phyloP scores from a whole-genome alignment of 2,888 invertebrate species.

The Syritta pipiens region DNA sequence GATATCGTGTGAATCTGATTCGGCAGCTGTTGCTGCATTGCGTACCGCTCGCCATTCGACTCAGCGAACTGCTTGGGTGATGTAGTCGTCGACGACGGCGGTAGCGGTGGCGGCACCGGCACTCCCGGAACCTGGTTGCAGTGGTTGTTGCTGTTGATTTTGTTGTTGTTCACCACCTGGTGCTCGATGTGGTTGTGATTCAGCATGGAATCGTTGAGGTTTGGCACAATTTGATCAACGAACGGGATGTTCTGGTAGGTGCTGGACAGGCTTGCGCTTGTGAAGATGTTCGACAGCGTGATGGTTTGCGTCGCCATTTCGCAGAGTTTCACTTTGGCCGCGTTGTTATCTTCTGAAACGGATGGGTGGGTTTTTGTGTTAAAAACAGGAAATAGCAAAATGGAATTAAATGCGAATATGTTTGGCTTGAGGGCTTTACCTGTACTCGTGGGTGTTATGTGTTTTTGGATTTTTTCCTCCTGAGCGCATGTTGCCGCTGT shows the following conservation, averaged over 20 bases:
- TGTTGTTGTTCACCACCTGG: slow-evolving; percentile 78
- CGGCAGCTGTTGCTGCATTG: slow-evolving; percentile 32
- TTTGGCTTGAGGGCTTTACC: slow-evolving; percentile 73
- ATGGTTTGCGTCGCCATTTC: slow-evolving; percentile 80
- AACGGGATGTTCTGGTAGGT: slow-evolving; percentile 77
- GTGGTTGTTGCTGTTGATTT: slow-evolving; percentile 77
- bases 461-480: slow-evolving; percentile 84
- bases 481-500: slow-evolving; percentile 85
- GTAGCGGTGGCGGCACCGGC: slow-evolving; percentile 8
- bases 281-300: slow-evolving; percentile 77
- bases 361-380: too few species aligned
- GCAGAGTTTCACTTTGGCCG: slow-evolving; percentile 76
- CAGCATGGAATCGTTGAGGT: slow-evolving; percentile 70
- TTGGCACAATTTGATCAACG: slow-evolving; percentile 79
- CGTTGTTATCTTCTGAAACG: slow-evolving; percentile 70
- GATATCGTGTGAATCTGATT: slow-evolving; percentile 64
- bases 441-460: slow-evolving; percentile 81
- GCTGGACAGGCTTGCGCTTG: slow-evolving; percentile 75
- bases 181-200: slow-evolving; percentile 68
- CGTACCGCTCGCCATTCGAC: slow-evolving; percentile 19
- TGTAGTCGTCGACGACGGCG: slow-evolving; percentile 26
- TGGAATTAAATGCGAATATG: slow-evolving; percentile 4
- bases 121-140: slow-evolving; percentile 66
- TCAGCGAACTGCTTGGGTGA: slow-evolving; percentile 23
- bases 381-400: slow-evolving; percentile 11